phyloP scores from a whole-genome alignment of 2,888 invertebrate genomes.

The Xylocampa areola region DNA sequence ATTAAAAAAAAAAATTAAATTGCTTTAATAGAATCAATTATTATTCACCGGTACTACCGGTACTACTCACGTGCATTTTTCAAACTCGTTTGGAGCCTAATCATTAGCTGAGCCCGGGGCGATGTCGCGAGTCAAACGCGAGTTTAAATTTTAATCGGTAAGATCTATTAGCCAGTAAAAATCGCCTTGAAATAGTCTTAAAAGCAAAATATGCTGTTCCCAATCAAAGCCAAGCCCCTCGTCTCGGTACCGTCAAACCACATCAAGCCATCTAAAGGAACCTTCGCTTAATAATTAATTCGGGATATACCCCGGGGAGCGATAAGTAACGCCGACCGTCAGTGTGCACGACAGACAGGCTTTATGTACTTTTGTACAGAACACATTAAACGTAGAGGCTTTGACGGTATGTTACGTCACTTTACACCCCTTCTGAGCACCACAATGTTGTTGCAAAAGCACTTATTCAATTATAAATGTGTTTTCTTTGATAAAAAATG shows the following conservation, averaged over 20 bases:
- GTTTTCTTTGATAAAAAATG: background rate
- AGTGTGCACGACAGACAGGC: background rate
- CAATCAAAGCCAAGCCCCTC: background rate
- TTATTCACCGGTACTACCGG: no score
- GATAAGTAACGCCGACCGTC: conserved; percentile 13
- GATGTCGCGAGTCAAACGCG: no score
- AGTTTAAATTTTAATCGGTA: no score
- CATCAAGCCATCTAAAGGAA: background rate
- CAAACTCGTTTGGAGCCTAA: no score
- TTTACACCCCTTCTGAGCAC: conserved; percentile 9
- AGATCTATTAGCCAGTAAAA: no score
- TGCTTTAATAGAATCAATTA: no score
- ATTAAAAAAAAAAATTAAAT: no score
- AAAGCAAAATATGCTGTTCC: no score
- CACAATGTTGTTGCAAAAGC: background rate
- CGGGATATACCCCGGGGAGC: conserved; percentile 9
- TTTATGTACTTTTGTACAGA: background rate
- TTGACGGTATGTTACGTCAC: conserved; percentile 10
- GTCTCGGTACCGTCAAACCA: conserved; percentile 4
- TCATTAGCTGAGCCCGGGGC: no score
- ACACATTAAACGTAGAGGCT: conserved; percentile 5
- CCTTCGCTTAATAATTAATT: conserved; percentile 36
- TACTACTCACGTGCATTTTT: no score
- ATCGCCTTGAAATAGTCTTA: no score
- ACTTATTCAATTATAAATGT: background rate